These are phyloP conservation scores for Cydia strobilella DNA, from an alignment of 1,140 invertebrate genomes.

Conservation along the genomic window DNA sequence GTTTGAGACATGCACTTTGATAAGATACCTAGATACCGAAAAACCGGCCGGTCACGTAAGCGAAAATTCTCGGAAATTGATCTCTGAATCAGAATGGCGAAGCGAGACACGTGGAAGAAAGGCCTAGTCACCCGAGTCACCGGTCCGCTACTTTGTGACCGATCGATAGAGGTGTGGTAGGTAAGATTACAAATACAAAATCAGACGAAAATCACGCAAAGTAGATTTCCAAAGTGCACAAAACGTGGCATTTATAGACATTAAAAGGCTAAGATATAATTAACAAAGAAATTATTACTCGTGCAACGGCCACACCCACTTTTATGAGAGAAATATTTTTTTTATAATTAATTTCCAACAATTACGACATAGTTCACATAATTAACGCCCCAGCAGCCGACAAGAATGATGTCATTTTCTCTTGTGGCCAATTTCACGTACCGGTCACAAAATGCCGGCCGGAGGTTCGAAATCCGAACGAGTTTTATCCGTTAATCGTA, in stretches of 20 bases:
- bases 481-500: constrained; percentile 42
- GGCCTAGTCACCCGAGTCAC: constrained; percentile 34
- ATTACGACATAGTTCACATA: constrained; percentile 9
- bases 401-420: constrained; percentile 30
- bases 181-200: not conserved
- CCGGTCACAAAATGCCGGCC: constrained; percentile 76
- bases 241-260: constrained; percentile 10
- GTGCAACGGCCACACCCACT: constrained; percentile 7
- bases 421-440: constrained; percentile 18
- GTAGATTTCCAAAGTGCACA: not conserved
- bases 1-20: not conserved
- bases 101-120: constrained; percentile 57
- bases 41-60: constrained; percentile 21
- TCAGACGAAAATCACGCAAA: not conserved
- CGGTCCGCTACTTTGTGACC: constrained; percentile 31
- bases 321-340: not conserved
- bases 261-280: too few relatives aligned
- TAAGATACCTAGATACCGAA: not conserved
- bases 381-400: constrained; percentile 3
- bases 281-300: constrained; percentile 1
- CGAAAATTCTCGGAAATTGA: constrained; percentile 28
- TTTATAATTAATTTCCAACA: not conserved
- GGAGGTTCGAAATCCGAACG: constrained; percentile 49
- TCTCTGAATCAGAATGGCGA: constrained; percentile 36
- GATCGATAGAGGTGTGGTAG: constrained; percentile 41